phyloP scores from a whole-genome alignment of 2,113 vertebrate species.

The Gnathonemus echidnorhynchus region DNA sequence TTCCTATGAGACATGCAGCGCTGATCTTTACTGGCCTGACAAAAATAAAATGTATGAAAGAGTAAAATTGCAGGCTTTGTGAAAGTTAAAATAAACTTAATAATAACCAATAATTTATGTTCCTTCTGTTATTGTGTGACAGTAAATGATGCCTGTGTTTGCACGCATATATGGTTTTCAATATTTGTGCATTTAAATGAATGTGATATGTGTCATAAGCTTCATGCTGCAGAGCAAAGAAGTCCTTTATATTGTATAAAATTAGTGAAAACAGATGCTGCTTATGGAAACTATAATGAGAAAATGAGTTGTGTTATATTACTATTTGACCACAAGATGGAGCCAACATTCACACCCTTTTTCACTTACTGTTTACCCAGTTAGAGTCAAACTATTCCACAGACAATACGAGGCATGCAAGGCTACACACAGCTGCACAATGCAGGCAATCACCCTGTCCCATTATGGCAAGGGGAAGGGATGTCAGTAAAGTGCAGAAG shows the following conservation, averaged over 20 bases:
- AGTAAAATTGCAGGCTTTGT: not conserved
- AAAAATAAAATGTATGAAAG: not conserved
- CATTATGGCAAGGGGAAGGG: not conserved
- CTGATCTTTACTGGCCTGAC: not conserved
- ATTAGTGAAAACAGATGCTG: not conserved
- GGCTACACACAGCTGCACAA: not conserved
- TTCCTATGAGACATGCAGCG: not conserved
- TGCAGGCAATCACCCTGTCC: not conserved
- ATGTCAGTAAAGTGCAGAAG: not conserved
- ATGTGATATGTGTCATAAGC: not conserved
- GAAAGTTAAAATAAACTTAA: not conserved
- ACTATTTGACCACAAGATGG: not conserved
- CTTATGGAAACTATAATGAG: not conserved
- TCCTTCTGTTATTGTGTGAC: not conserved
- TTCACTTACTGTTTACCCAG: not conserved
- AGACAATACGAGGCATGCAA: not conserved
- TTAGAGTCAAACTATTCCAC: not conserved
- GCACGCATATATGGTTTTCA: not conserved
- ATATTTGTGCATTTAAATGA: not conserved
- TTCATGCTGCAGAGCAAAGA: not conserved
- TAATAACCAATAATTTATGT: not conserved
- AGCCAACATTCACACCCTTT: not conserved
- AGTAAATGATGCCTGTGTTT: not conserved
- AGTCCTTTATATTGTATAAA: not conserved
- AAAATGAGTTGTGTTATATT: not conserved